phyloP scores from a whole-genome alignment of 2,888 invertebrate species.

The Mythimna ferrago region DNA sequence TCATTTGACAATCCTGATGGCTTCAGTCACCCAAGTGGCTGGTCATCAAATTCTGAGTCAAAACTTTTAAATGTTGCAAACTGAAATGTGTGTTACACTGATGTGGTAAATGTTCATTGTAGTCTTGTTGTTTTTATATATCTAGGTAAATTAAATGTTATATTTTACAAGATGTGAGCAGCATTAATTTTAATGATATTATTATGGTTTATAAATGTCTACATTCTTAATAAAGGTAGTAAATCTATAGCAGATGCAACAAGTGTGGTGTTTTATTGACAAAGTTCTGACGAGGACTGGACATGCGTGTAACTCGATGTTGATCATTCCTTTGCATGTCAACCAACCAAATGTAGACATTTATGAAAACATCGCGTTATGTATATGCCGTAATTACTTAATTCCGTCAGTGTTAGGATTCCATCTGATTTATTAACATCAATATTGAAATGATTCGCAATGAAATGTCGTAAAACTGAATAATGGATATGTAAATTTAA shows the following conservation, averaged over 20 bases:
- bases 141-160: conserved; percentile 66
- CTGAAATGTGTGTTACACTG: conserved; percentile 41
- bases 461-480: conserved; percentile 40
- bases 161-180: conserved; percentile 58
- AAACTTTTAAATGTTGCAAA: conserved; percentile 32
- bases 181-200: conserved; percentile 52
- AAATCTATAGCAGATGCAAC: conserved; percentile 27
- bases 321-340: conserved; percentile 29
- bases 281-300: neutral
- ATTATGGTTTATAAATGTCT: conserved; percentile 59
- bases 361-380: conserved; percentile 45
- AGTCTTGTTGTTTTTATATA: conserved; percentile 64
- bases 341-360: conserved; percentile 58
- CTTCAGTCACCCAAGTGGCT: conserved; percentile 39
- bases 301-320: neutral
- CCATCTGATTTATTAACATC: conserved; percentile 33
- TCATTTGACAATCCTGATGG: conserved; percentile 34
- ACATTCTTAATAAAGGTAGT: conserved; percentile 50
- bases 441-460: conserved; percentile 47
- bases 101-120: conserved; percentile 46
- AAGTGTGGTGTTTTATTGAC: conserved; percentile 52
- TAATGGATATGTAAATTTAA: conserved; percentile 55
- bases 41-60: conserved; percentile 42
- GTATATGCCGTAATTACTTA: conserved; percentile 52
- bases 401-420: conserved; percentile 41